phyloP scores from a whole-genome alignment of 2,797 vertebrate species.

The Sebastes alutus region DNA sequence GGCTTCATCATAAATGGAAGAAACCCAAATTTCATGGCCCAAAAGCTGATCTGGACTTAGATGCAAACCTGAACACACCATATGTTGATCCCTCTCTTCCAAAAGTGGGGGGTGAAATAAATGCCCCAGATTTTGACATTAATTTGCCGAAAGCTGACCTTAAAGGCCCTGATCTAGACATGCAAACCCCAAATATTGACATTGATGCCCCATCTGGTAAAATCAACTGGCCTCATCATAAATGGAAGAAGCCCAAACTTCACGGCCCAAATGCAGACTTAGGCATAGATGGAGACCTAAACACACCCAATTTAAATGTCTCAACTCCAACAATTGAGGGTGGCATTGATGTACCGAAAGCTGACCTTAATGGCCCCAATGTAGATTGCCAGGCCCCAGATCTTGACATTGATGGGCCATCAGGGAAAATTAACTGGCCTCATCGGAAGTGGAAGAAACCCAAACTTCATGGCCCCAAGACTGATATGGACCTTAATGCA shows the following conservation, averaged over 20 bases:
- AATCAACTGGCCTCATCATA: conserved; percentile 69
- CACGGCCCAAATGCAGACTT: conserved; percentile 59
- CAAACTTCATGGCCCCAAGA: conserved; percentile 61
- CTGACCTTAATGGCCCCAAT: conserved; percentile 40
- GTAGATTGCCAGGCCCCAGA: conserved; percentile 54
- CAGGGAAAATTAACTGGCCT: conserved; percentile 72
- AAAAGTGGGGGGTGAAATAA: conserved; percentile 45
- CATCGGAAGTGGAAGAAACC: conserved; percentile 72
- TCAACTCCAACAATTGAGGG: conserved; percentile 60
- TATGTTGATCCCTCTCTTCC: conserved; percentile 53
- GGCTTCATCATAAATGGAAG: conserved; percentile 71
- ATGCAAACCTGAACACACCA: conserved; percentile 53
- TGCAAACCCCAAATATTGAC: conserved; percentile 51
- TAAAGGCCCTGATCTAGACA: conserved; percentile 30
- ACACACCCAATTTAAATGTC: conserved; percentile 50
- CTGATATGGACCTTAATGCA: conserved; percentile 55
- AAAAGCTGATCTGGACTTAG: conserved; percentile 49
- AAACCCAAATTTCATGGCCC: conserved; percentile 59
- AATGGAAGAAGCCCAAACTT: conserved; percentile 69
- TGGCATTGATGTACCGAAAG: conserved; percentile 57
- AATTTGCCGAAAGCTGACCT: conserved; percentile 42
- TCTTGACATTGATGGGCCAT: conserved; percentile 52
- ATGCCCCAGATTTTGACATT: conserved; percentile 45
- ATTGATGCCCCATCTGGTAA: conserved; percentile 59
- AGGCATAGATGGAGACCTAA: conserved; percentile 33